Conservation (phyloP, 2,113 vertebrate species). For the Hirundichthys speculiger region DNA sequence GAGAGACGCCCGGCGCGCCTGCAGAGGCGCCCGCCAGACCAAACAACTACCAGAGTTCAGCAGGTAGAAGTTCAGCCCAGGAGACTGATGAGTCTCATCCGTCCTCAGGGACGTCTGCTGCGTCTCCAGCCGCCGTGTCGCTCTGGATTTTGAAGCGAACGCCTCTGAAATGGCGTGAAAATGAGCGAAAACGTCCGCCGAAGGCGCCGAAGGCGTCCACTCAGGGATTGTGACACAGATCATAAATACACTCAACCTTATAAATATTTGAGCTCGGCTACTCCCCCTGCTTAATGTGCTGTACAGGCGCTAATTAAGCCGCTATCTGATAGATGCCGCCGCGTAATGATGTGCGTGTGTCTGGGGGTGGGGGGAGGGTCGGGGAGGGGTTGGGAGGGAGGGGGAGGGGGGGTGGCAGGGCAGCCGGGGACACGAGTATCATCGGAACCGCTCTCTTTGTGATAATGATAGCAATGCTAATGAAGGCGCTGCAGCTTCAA, state of each 20-base stretch:
- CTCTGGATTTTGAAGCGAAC: not conserved
- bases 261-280: slow-evolving; percentile 84
- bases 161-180: not conserved
- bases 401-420: slow-evolving; percentile 7
- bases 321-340: slow-evolving; percentile 80
- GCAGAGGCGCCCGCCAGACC: not conserved
- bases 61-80: slow-evolving; percentile 52
- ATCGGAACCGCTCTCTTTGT: slow-evolving; percentile 65
- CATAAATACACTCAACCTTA: slow-evolving; percentile 84
- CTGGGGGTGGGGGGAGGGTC: slow-evolving; percentile 49
- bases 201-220: slow-evolving; percentile 65
- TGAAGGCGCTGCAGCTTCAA: slow-evolving; percentile 71
- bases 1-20: slow-evolving; percentile 38
- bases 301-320: slow-evolving; percentile 83
- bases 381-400: no score
- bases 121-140: not conserved
- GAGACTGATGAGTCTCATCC: slow-evolving; percentile 40
- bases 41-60: slow-evolving; percentile 55
- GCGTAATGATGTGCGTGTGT: slow-evolving; percentile 79
- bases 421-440: slow-evolving; percentile 68
- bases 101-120: slow-evolving; percentile 34
- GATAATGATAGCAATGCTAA: slow-evolving; percentile 76
- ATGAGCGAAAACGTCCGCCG: slow-evolving; percentile 42
- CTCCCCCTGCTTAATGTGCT: slow-evolving; percentile 82
- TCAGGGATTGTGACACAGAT: slow-evolving; percentile 80